phyloP scores from a whole-genome alignment of 2,797 vertebrate species.

The Nannoperca australis region DNA sequence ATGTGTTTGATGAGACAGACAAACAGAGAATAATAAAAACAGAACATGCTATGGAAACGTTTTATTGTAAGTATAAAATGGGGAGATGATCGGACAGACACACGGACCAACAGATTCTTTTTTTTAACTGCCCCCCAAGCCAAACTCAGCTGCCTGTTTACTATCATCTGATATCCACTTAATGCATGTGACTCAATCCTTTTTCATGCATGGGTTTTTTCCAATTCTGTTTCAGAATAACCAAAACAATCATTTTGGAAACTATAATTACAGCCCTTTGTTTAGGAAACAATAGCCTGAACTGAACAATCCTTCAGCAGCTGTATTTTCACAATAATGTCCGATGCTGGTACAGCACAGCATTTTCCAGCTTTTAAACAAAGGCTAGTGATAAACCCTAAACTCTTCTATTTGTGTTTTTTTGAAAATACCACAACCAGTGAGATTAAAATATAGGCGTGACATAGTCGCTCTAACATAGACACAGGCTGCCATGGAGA shows the following conservation, averaged over 20 bases:
- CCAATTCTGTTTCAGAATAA: conserved; percentile 13
- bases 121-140: background rate
- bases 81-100: background rate
- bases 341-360: background rate
- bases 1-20: background rate
- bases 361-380: conserved; percentile 1
- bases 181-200: conserved; percentile 3
- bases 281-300: conserved; percentile 29
- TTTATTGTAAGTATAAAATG: too few relatives aligned
- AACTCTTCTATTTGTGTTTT: background rate
- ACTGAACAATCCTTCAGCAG: conserved; percentile 17
- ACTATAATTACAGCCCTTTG: conserved; percentile 45
- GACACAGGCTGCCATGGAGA: background rate
- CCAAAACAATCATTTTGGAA: conserved; percentile 22
- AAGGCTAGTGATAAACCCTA: background rate
- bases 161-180: conserved; percentile 4
- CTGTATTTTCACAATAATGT: conserved; percentile 18
- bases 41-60: background rate
- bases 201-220: conserved; percentile 4
- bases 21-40: too few relatives aligned
- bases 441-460: background rate
- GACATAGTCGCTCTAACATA: background rate
- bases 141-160: conserved; percentile 7
- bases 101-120: background rate
- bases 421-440: background rate